Evolutionary conservation across 2,113 vertebrate species (phyloP).

Genomic region (Lynx canadensis): DNA sequence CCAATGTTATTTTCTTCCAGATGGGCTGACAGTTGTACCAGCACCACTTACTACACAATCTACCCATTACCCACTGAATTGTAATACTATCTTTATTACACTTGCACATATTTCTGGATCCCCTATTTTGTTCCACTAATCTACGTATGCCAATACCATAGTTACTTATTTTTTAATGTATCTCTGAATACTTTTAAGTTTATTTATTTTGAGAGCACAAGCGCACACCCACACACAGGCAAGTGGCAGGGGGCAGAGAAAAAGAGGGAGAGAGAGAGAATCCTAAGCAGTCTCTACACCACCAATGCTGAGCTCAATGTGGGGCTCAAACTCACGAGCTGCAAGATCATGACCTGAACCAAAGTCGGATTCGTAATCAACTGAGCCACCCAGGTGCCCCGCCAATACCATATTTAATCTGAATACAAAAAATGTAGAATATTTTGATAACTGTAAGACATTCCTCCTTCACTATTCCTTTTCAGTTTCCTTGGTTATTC

Average conservation of each 20-base stretch:
- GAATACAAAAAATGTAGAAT: neutral
- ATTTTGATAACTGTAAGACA: neutral
- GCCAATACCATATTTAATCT: neutral
- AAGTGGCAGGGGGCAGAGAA: no score
- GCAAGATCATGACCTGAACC: no score
- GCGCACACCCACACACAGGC: no score
- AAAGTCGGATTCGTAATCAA: no score
- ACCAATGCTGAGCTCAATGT: no score
- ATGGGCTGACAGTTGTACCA: neutral
- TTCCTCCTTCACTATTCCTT: slow-evolving; percentile 4
- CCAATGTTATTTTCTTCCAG: neutral
- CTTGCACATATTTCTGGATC: neutral
- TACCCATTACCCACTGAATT: neutral
- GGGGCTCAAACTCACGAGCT: no score
- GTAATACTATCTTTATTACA: slow-evolving; percentile 16
- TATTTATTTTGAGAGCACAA: no score
- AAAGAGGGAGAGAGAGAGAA: no score
- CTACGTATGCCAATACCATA: neutral
- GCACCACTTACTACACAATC: neutral
- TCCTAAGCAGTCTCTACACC: no score
- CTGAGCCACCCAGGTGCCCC: no score
- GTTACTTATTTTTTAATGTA: neutral
- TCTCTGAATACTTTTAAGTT: no score
- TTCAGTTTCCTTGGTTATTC: neutral
- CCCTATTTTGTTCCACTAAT: neutral